Base-by-base conservation (phyloP, 2,888 invertebrate genomes). In the Erebia palarica region DNA sequence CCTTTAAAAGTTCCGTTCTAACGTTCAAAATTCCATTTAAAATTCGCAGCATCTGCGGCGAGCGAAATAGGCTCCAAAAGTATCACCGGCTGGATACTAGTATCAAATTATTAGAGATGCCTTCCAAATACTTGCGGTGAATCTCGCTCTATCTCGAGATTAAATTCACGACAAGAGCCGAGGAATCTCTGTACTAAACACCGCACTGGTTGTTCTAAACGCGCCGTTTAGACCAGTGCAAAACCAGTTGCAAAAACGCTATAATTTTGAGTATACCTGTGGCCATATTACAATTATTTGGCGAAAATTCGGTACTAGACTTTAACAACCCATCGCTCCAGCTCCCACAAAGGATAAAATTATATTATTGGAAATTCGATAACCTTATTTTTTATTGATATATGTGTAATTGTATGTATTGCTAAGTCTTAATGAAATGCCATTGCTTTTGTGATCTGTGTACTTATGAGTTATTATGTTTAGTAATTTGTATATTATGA, bases 131-230 rank as follows among this genome's bases (percentile, higher is more conserved):
- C 84, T 87, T 85, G 89, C 80, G 89, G 89, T 79, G 83, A 86
- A 86, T 88, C 87, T 84, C 81, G 82, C 85, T 86, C 85, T 87
- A 85, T 87, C 85, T 86, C 82, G 82, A 91, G 88, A 91, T 91
- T 90, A 91, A 91, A 90, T 90, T 89, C 86, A 85, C 84, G 84
- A 82, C 81, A 81, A 78, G 79, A 79, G 81, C 80, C 80, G 77
- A 76, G 80, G 80, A 84, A 84, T 86, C 76, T 82, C 74, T 73
- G 42, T 68, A 82, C 36, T 7, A 7, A 36, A 36, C 36, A 36
- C 36, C 88, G 81, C 87, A 89, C 88, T 84, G 66, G 1, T 72
- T 64, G 58, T 16, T 72, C 60, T 74, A 66, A 21, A 63, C 51
- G 75, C 27, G 7, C 73, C 78, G 75, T 63, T 76, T 72, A 44